These are phyloP conservation scores for Distichodus sexfasciatus DNA, from an alignment of 2,797 vertebrate genomes.

Conservation along the genomic window DNA sequence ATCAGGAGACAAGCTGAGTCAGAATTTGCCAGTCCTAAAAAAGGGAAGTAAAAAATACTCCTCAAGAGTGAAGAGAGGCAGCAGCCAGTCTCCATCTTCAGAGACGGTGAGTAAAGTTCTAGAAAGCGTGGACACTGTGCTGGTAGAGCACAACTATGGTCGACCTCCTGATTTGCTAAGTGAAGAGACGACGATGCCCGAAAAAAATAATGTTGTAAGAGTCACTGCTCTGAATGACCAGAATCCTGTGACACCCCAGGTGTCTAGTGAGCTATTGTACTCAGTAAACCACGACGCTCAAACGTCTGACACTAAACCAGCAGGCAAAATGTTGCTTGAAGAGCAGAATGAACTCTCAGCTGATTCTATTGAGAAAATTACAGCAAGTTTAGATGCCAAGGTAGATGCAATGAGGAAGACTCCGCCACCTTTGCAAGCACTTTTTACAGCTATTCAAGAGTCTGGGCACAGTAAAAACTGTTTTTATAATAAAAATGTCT, in stretches of 20 bases:
- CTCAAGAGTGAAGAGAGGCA: constrained; percentile 56
- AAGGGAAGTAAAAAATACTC: constrained; percentile 45
- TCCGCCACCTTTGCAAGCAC: constrained; percentile 47
- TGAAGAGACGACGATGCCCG: constrained; percentile 47
- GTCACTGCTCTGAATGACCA: constrained; percentile 20
- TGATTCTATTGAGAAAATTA: constrained; percentile 33
- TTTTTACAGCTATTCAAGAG: constrained; percentile 52
- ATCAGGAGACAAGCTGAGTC: constrained; percentile 50
- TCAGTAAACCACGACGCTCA: constrained; percentile 4
- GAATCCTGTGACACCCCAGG: neutral
- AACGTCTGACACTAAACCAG: neutral
- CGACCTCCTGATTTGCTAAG: constrained; percentile 50
- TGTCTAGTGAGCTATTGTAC: no score
- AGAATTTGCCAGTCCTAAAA: constrained; percentile 58
- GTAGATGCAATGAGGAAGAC: constrained; percentile 29
- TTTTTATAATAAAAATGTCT: constrained; percentile 40
- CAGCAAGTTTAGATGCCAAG: constrained; percentile 37
- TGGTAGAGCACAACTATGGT: constrained; percentile 76
- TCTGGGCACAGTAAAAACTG: constrained; percentile 46
- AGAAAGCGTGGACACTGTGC: constrained; percentile 52
- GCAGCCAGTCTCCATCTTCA: constrained; percentile 47
- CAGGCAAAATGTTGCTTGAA: neutral
- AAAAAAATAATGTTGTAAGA: constrained; percentile 29
- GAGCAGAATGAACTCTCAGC: constrained; percentile 26
- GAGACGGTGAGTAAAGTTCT: constrained; percentile 50